These are phyloP conservation scores for Mycteria americana DNA, from an alignment of 2,797 vertebrate genomes.

Conservation along the genomic window DNA sequence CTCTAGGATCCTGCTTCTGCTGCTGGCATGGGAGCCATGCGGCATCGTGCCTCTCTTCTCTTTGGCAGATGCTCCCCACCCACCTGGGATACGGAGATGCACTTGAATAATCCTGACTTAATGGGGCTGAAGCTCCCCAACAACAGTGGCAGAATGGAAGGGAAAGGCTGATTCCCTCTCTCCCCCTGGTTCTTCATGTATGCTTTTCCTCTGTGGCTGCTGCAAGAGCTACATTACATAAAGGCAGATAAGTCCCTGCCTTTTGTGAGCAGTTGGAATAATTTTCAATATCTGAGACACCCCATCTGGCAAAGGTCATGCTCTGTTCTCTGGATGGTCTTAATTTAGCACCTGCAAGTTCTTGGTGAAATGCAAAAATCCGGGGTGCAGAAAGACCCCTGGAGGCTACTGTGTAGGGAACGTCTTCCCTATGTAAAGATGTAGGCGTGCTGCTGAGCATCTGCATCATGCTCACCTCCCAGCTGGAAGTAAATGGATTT, in stretches of 20 bases:
- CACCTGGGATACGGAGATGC: background rate
- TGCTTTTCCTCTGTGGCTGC: background rate
- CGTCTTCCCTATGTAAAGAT: background rate
- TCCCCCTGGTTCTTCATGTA: background rate
- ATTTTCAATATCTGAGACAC: slow-evolving; percentile 33
- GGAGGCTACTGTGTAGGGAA: background rate
- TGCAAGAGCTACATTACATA: background rate
- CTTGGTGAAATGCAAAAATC: background rate
- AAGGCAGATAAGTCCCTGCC: background rate
- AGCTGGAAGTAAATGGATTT: background rate
- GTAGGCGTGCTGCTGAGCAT: background rate
- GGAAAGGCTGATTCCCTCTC: background rate
- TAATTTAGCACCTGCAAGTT: slow-evolving; percentile 42
- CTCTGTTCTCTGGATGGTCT: slow-evolving; percentile 39
- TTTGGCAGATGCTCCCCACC: background rate
- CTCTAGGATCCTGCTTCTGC: background rate
- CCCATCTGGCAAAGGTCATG: slow-evolving; percentile 22
- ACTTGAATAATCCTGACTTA: background rate
- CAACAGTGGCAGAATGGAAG: background rate
- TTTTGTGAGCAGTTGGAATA: slow-evolving; percentile 1
- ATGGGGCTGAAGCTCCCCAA: background rate
- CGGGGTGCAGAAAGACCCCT: background rate
- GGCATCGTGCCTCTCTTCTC: background rate
- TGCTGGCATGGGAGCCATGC: background rate
- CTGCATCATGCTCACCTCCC: background rate